A percentile compares a stretch with the other conserved stretches of the same genome.
phyloP scores from a whole-genome alignment of 1,140 invertebrate genomes.

The Macrotrachela quadricornifera region DNA sequence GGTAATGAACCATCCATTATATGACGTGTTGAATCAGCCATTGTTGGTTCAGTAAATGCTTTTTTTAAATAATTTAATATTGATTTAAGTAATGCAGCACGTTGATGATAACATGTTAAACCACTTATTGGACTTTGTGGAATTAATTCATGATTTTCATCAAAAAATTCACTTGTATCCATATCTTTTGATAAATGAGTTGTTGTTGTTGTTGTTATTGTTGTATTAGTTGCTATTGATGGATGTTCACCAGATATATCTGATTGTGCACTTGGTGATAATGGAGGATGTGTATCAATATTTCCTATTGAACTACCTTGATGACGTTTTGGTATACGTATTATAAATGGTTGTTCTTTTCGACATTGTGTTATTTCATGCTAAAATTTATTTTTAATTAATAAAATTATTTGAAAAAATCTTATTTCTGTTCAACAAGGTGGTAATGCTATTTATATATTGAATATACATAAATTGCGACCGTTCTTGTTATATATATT shows the following conservation, averaged over 20 bases:
- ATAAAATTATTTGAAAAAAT: background rate
- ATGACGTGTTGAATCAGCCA: conserved; percentile 8
- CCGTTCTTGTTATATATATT: background rate
- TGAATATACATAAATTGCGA: too few relatives aligned
- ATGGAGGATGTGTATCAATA: too few relatives aligned
- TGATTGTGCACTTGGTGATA: too few relatives aligned
- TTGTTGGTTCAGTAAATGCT: conserved; percentile 42
- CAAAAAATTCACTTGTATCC: too few relatives aligned
- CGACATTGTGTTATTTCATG: conserved; percentile 62
- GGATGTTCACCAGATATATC: too few relatives aligned
- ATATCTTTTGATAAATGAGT: too few relatives aligned
- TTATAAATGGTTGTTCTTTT: conserved; percentile 53
- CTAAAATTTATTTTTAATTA: conserved; percentile 19
- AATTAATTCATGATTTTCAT: too few relatives aligned
- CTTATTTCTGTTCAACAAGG: background rate
- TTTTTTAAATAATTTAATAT: conserved; percentile 75
- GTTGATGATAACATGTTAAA: conserved; percentile 47
- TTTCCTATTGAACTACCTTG: too few relatives aligned
- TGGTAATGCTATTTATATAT: background rate
- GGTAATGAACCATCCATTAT: conserved; percentile 65
- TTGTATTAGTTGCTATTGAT: too few relatives aligned
- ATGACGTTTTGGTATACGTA: conserved; percentile 18
- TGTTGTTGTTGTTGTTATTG: too few relatives aligned
- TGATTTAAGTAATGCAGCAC: conserved; percentile 61
- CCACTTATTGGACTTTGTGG: background rate